Evolutionary conservation across 1,140 invertebrate genomes (phyloP).

Genomic region (Dryas iulia): DNA sequence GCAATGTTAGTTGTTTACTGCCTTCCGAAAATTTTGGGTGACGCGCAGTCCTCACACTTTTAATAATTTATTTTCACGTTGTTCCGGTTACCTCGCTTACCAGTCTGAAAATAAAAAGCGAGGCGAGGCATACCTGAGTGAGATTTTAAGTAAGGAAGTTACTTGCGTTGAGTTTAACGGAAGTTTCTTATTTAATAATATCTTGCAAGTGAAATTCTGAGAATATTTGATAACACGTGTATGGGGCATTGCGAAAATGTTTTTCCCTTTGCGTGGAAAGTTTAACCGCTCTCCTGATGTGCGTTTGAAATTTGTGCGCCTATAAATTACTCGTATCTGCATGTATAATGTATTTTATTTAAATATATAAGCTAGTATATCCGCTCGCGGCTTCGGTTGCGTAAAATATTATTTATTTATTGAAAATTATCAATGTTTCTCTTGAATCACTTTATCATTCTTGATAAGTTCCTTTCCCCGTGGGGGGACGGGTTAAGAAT

Average conservation of each 20-base stretch:
- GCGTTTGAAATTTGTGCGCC: background rate
- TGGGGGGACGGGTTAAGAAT: too few species aligned
- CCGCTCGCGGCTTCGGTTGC: too few species aligned
- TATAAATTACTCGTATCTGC: background rate
- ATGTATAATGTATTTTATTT: background rate
- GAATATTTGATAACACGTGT: constrained; percentile 1
- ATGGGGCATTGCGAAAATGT: background rate
- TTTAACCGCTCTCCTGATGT: background rate
- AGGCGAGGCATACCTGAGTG: background rate
- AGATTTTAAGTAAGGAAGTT: constrained; percentile 5
- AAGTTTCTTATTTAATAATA: constrained; percentile 16
- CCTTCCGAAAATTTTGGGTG: background rate
- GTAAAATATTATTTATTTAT: too few species aligned
- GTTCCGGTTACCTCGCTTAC: background rate
- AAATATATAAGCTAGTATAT: too few species aligned
- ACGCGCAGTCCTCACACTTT: background rate
- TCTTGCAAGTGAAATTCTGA: constrained; percentile 10
- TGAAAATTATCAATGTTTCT: too few species aligned
- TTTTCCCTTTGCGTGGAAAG: background rate
- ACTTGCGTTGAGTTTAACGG: background rate
- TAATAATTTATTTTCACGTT: constrained; percentile 12
- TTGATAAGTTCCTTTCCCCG: too few species aligned
- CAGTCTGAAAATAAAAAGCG: background rate
- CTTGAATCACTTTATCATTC: too few species aligned
- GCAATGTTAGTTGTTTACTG: constrained; percentile 3